Conservation (phyloP, 1,140 invertebrate species). For the Zeugodacus cucurbitae region DNA sequence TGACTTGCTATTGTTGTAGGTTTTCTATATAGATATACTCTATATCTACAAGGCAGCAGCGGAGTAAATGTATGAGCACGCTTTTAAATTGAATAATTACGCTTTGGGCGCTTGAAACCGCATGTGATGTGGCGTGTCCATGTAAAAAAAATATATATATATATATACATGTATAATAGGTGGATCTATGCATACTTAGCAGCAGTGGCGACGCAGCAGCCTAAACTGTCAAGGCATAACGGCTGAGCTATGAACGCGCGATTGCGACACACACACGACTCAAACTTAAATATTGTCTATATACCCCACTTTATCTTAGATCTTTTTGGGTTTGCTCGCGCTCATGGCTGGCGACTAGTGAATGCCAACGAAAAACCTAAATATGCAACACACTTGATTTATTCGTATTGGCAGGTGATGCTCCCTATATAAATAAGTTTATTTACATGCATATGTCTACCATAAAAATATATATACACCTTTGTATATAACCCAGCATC, state of each 20-base stretch:
- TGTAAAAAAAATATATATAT: not conserved
- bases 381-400: conserved; percentile 15
- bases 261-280: not conserved
- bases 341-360: not conserved
- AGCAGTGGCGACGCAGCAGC: not conserved
- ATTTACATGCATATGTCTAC: not conserved
- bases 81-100: conserved; percentile 35
- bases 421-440: not conserved
- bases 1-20: not conserved
- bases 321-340: not conserved
- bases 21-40: not conserved
- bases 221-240: conserved; percentile 4
- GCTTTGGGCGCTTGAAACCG: conserved; percentile 8
- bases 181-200: too few relatives aligned
- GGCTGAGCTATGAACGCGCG: not conserved
- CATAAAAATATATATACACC: too few relatives aligned
- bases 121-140: not conserved
- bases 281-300: not conserved
- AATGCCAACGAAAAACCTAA: not conserved
- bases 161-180: not conserved
- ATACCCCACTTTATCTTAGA: not conserved
- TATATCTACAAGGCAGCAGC: not conserved
- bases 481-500: not conserved
- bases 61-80: not conserved
- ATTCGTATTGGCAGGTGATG: conserved; percentile 37